Base-by-base conservation (phyloP, 2,888 invertebrate species). In the Acronicta psi region DNA sequence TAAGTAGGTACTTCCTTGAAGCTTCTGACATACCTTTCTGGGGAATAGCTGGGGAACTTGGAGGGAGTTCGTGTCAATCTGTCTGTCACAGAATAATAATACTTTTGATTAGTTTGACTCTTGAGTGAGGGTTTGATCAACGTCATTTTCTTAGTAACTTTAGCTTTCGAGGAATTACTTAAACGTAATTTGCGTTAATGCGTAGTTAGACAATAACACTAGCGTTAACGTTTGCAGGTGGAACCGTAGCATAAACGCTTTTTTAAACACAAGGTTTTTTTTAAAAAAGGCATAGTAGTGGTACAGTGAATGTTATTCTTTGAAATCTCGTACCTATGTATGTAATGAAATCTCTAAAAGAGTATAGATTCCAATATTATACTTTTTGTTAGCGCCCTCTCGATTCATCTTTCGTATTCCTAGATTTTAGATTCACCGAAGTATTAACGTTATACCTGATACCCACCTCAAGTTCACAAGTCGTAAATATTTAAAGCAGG, bases 81-180 rank as follows among this genome's bases (percentile, higher is more conserved):
- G 73, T 45, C 66, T 64, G 66, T 73, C 66, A 61, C 61, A 64
- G 58, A 66, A 59, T 56, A n/a, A 50, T 50, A 10, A 53, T 56
- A 69, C 73, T 75, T 75, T 64, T 73, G 76, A 75, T 72, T 66
- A 64, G 63, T 75, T 74, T 58, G 38, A 46, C 44, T 62, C 38
- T 49, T 14, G 34, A 34, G 34, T 34, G n/a, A 34, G 45, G 46
- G 37, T 47, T 14, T 51, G 20, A 40, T 40, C 53, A 25, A 25
- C 42, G 41, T 51, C 20, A 51, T 42, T 50, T 40, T 63, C 53
- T 44, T 16, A 31, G 18, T 7, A 38, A 56, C 16, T 38, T 52
- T 63, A 17, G 29, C 41, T 50, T 46, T 51, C 40, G 31, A 42
- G 36, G 17, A 11, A 29, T 31, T 40, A 56, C 46, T 34, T 25